Base-by-base conservation (phyloP, 2,113 vertebrate genomes). In the Nibea coibor region DNA sequence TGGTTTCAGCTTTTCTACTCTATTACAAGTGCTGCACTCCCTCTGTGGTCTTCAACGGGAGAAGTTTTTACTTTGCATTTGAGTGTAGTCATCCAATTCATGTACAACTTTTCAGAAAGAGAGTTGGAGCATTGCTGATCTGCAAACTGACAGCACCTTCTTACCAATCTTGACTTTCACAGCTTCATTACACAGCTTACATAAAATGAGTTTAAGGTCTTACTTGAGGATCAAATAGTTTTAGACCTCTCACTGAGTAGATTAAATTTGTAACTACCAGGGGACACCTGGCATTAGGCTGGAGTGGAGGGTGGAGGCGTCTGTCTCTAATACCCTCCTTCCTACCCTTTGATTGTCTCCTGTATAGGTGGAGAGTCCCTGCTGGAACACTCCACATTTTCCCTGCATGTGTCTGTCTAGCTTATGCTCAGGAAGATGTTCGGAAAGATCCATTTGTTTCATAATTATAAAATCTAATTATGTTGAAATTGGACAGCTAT, bases 141-240 rank as follows among this genome's bases (percentile, higher is more conserved):
- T 66, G 78, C 54, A 75, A 28, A 61, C 66, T 35, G 48, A 70
- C 73, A 75, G 14, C n/a, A 50, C 72, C 54, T 31, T 71, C 57
- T 39, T 45, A 47, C 62, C 10, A 58, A 45, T 56, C 79, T 64
- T 28, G 73, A 72, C 71, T 78, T 81, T 87, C 78, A 89, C 57
- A 79, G 69, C 68, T 62, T 90, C 80, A 88, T 90, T 87, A 89
- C 75, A 82, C 70, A 80, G 72, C 58, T 65, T 80, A 84, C 73
- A 67, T 80, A 87, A 92, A 91, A 81, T 83, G 39, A 88, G 83
- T 87, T 73, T 72, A 81, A 75, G 82, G 57, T 89, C 53, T 89
- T 92, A 89, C 90, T 90, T 75, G 75, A 78, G 71, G 81, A 87
- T 88, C 75, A 86, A 89, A 85, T 64, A 72, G 75, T 82, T 88